Evolutionary conservation across 2,797 vertebrate genomes (phyloP), one percentile per base, ranked within the genome.

Genomic region (Hyperoplus lanceolatus): DNA sequence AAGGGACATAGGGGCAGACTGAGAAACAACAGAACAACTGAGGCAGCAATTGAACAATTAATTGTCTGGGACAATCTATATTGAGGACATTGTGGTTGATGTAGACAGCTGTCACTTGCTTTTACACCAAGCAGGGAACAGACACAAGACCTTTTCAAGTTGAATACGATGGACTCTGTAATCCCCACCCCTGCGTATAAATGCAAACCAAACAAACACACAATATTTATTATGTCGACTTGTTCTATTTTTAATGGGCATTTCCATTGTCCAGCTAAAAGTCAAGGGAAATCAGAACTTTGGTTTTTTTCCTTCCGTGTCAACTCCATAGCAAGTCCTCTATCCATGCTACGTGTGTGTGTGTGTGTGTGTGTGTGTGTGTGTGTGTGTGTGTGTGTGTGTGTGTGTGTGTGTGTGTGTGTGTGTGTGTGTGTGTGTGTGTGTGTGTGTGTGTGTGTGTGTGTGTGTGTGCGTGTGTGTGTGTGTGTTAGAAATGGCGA

Each of bases 261-360:
- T 71, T 77, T 75, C 49, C 43, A 59, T 63, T 67, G 29, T 67
- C 14, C 55, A 70, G 55, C 14, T 77, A 80, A 91, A 91, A 81
- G 87, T 91, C 87, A 81, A 48, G 6, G 4, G 12, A 48, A 66
- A 79, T 56, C 50, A 59, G 53, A 54, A 21, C 21, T 53, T 66
- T 39, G 16, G 53, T 45, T 49, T 48, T 77, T 64, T 77, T 39
- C 43, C 6, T 53, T 0, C 3, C 2, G 6, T 63, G 65, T 79
- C 71, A 12, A 4, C 38, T n/a, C 0, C 41, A 55, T 48, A 14
- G 16, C 38, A 15, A 1, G 0, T 0, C 3, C 62, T 38, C 7
- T 6, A 41, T 59, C 38, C 29, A 18, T 62, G 21, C 41, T 16
- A 0, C 14, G 5, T n/a, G 6, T 14, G 51, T 42, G 16, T 7